A percentile compares a stretch with the other conserved stretches of the same genome.
phyloP scores from a whole-genome alignment of 2,113 vertebrate species.

The Hyaena hyaena region DNA sequence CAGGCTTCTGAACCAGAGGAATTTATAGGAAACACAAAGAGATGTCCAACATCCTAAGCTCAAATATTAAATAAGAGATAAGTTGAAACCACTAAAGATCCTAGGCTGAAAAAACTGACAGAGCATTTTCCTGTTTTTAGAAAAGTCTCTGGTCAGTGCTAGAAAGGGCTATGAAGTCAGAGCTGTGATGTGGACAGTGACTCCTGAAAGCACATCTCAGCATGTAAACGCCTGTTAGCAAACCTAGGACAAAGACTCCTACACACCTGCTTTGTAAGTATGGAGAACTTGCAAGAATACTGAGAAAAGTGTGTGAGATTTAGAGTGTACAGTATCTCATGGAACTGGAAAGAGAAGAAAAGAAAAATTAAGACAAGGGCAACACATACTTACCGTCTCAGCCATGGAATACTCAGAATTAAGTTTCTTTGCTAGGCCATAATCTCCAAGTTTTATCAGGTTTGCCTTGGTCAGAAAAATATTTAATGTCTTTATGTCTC shows the following conservation, averaged over 20 bases:
- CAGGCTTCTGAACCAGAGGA: slow-evolving; percentile 44
- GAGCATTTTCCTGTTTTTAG: slow-evolving; percentile 1
- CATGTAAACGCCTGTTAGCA: neutral
- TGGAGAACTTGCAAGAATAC: neutral
- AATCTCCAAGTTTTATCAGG: slow-evolving; percentile 98
- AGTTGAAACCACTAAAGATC: slow-evolving; percentile 31
- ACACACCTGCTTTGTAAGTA: slow-evolving; percentile 22
- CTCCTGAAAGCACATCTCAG: neutral
- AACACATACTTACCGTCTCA: slow-evolving; percentile 92
- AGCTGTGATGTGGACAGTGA: neutral
- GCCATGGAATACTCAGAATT: slow-evolving; percentile 98
- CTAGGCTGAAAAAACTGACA: neutral
- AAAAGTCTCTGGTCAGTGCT: neutral
- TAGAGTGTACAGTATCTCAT: neutral
- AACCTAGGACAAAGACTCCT: neutral
- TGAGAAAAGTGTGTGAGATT: neutral
- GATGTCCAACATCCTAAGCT: neutral
- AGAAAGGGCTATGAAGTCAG: neutral
- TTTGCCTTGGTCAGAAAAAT: slow-evolving; percentile 99
- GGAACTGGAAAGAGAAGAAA: slow-evolving; percentile 13
- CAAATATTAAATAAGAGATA: slow-evolving; percentile 45
- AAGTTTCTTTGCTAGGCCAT: slow-evolving; percentile 97
- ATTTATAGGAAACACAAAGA: slow-evolving; percentile 56
- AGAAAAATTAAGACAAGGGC: slow-evolving; percentile 6
- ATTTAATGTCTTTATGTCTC: slow-evolving; percentile 99